Evolutionary conservation across 2,888 invertebrate species (phyloP).

Genomic region (Zelleria hepariella): DNA sequence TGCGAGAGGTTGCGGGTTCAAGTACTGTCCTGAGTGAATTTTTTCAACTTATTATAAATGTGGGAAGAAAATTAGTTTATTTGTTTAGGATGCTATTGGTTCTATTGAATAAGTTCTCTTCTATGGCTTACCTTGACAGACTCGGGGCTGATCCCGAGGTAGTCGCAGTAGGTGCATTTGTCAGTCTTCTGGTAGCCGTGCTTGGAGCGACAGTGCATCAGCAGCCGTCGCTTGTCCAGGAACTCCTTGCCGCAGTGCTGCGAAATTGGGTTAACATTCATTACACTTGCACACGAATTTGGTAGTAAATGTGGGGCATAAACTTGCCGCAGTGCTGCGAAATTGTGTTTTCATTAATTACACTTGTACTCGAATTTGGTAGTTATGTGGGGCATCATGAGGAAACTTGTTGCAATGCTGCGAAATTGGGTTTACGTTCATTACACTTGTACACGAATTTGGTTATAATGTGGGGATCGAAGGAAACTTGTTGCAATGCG

Average conservation of each 20-base stretch:
- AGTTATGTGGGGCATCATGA: no score
- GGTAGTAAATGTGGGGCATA: no score
- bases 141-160: conserved; percentile 42
- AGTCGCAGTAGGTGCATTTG: conserved; percentile 4
- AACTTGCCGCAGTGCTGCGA: not conserved
- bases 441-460: not conserved
- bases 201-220: conserved; percentile 3
- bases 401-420: conserved; percentile 8
- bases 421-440: not conserved
- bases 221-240: not conserved
- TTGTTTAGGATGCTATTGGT: no score
- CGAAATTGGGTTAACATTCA: not conserved
- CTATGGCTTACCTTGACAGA: conserved; percentile 16
- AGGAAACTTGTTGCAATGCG: not conserved
- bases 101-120: no score
- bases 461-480: no score
- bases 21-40: no score
- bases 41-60: no score
- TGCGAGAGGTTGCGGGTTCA: no score
- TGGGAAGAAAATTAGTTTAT: no score
- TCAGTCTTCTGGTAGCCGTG: conserved; percentile 7
- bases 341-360: not conserved
- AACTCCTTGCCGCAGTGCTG: conserved; percentile 8
- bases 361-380: no score
- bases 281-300: not conserved